Base-by-base conservation (phyloP, 2,797 vertebrate species). In the Alauda arvensis region DNA sequence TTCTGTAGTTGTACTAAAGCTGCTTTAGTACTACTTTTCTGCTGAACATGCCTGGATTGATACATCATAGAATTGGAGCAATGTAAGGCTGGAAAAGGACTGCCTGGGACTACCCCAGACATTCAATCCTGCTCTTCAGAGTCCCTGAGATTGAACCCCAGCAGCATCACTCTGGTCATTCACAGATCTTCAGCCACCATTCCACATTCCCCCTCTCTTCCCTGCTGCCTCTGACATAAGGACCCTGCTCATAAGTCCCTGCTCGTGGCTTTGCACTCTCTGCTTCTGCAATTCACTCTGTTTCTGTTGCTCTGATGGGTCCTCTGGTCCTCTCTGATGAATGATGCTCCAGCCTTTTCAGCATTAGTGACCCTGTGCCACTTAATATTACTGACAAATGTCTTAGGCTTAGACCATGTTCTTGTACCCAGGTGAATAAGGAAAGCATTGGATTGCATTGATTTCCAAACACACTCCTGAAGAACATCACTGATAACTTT, bases 401-500 rank as follows among this genome's bases (percentile, higher is more conserved):
- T 10, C 53, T 61, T 61, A 19, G 57, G 15, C n/a, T 77, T 51
- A 59, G 52, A 43, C 18, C 62, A 55, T 4, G 1, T 39, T 87
- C 55, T 69, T 48, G 13, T 39, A 55, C 10, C 31, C 63, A 63
- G 45, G 37, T 33, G 33, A 75, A 20, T n/a, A 76, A 45, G 11
- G 9, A 59, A 74, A 77, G 18, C 51, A 52, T 28, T 37, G 40
- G 14, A 34, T 39, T 8, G 2, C 1, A 0, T 1, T 42, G 45
- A 15, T 69, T 83, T 87, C 43, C 66, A 71, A 65, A 70, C 0
- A 0, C 0, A 1, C 40, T 77, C 80, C 37, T 62, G 52, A 76
- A 76, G 62, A 59, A 10, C 0, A 1, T 40, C 29, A 25, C 14
- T 19, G 42, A 16, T 20, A 52, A 59, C 18, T 56, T 78, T 0